phyloP scores from a whole-genome alignment of 2,113 vertebrate species.

The Alaudala cheleensis region DNA sequence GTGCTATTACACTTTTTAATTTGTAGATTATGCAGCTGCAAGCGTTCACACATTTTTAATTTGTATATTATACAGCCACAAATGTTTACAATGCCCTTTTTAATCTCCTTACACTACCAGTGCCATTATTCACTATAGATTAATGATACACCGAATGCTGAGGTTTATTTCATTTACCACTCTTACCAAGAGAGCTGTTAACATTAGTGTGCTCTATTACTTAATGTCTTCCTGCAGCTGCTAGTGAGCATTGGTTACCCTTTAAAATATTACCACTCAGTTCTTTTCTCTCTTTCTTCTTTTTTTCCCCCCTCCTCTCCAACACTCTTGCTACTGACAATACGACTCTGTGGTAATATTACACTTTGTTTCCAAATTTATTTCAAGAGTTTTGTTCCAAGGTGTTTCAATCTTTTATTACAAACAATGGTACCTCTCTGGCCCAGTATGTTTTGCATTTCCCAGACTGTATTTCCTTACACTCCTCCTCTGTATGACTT shows the following conservation, averaged over 20 bases:
- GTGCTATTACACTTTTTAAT: constrained; percentile 85
- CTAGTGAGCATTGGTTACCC: constrained; percentile 79
- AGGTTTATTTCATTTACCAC: constrained; percentile 83
- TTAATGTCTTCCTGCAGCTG: constrained; percentile 81
- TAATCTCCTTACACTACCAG: constrained; percentile 83
- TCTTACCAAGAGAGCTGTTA: constrained; percentile 84
- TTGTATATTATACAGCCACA: constrained; percentile 87
- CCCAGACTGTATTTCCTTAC: background rate
- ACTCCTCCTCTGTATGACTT: background rate
- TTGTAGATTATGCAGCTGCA: constrained; percentile 86
- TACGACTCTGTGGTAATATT: constrained; percentile 61
- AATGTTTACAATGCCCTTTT: constrained; percentile 89
- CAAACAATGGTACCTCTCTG: background rate
- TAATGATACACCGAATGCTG: constrained; percentile 77
- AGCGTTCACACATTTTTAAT: constrained; percentile 84
- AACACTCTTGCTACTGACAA: constrained; percentile 36
- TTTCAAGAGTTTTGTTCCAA: constrained; percentile 43
- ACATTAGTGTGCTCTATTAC: constrained; percentile 82
- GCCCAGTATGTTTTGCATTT: background rate
- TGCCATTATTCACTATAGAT: constrained; percentile 84
- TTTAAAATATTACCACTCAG: constrained; percentile 73
- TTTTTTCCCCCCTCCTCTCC: background rate
- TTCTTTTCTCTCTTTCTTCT: constrained; percentile 36
- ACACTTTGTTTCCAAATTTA: constrained; percentile 66
- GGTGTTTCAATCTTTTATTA: constrained; percentile 37